These are phyloP conservation scores for Plectrocnemia conspersa DNA, from an alignment of 1,140 invertebrate genomes.

Conservation along the genomic window DNA sequence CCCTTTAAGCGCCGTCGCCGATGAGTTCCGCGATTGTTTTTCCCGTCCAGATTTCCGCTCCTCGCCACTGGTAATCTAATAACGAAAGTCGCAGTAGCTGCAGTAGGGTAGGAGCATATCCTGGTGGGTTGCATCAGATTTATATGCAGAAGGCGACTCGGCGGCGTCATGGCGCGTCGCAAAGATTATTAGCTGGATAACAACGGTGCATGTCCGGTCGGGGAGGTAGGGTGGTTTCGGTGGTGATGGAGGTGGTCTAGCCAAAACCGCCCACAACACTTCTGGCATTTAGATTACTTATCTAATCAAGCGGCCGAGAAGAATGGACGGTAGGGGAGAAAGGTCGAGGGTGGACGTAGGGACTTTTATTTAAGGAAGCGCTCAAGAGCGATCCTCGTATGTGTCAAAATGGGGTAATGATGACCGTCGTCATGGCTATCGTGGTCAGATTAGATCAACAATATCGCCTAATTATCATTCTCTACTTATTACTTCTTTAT, in stretches of 20 bases:
- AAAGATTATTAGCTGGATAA: conserved; percentile 30
- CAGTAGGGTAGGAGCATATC: too few relatives aligned
- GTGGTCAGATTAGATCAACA: too few relatives aligned
- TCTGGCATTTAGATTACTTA: conserved; percentile 36
- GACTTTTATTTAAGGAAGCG: conserved; percentile 16
- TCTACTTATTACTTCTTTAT: too few relatives aligned
- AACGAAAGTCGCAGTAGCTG: too few relatives aligned
- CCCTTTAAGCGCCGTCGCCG: too few relatives aligned
- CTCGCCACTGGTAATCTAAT: too few relatives aligned
- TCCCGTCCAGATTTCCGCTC: too few relatives aligned
- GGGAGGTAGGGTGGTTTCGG: too few relatives aligned
- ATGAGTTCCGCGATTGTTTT: too few relatives aligned
- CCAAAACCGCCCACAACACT: conserved; percentile 21
- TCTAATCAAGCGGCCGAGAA: conserved; percentile 26
- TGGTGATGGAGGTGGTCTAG: neutral
- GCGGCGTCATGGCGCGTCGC: conserved; percentile 16
- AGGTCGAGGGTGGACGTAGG: neutral
- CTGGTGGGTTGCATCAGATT: neutral
- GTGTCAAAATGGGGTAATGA: too few relatives aligned
- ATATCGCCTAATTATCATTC: too few relatives aligned
- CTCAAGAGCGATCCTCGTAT: conserved; percentile 6
- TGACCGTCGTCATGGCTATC: too few relatives aligned
- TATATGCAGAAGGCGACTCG: conserved; percentile 14
- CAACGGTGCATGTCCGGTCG: neutral
- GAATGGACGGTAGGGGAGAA: conserved; percentile 12